Evolutionary conservation across 2,888 invertebrate genomes (phyloP).

Genomic region (Megastigmus dorsalis): DNA sequence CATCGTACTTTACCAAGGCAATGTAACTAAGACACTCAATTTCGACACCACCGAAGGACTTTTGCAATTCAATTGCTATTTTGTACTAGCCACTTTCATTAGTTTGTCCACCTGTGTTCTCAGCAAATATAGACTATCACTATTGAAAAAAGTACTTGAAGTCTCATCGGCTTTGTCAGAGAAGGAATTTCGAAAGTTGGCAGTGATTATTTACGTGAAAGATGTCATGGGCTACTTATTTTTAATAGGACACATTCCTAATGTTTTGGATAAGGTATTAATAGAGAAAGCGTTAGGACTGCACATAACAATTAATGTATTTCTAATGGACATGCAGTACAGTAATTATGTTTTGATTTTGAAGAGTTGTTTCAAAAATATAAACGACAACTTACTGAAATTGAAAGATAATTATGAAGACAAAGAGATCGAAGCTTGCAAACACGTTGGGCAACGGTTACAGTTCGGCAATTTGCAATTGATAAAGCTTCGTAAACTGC

Average conservation of each 20-base stretch:
- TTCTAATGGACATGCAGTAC: slow-evolving; percentile 61
- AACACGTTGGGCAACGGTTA: neutral
- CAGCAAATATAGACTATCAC: slow-evolving; percentile 51
- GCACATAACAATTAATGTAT: slow-evolving; percentile 60
- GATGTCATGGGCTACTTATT: slow-evolving; percentile 60
- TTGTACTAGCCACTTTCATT: slow-evolving; percentile 55
- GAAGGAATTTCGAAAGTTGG: slow-evolving; percentile 54
- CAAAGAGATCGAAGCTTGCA: neutral
- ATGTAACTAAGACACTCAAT: slow-evolving; percentile 48
- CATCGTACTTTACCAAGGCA: slow-evolving; percentile 53
- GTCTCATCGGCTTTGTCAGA: slow-evolving; percentile 57
- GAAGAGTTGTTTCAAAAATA: slow-evolving; percentile 59
- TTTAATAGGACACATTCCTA: slow-evolving; percentile 55
- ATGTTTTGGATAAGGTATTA: slow-evolving; percentile 28
- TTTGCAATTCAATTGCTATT: slow-evolving; percentile 61
- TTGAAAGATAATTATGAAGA: slow-evolving; percentile 50
- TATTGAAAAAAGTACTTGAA: slow-evolving; percentile 57
- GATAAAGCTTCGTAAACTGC: slow-evolving; percentile 60
- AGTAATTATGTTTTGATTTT: slow-evolving; percentile 60
- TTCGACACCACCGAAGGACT: slow-evolving; percentile 56
- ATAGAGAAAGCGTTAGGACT: slow-evolving; percentile 50
- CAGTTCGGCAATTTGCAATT: slow-evolving; percentile 58
- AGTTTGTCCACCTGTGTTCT: slow-evolving; percentile 50
- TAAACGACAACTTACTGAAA: slow-evolving; percentile 58
- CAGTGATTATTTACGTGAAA: slow-evolving; percentile 59